Base-by-base conservation (phyloP, 2,797 vertebrate genomes). In the Melanotaenia trifasciata region DNA sequence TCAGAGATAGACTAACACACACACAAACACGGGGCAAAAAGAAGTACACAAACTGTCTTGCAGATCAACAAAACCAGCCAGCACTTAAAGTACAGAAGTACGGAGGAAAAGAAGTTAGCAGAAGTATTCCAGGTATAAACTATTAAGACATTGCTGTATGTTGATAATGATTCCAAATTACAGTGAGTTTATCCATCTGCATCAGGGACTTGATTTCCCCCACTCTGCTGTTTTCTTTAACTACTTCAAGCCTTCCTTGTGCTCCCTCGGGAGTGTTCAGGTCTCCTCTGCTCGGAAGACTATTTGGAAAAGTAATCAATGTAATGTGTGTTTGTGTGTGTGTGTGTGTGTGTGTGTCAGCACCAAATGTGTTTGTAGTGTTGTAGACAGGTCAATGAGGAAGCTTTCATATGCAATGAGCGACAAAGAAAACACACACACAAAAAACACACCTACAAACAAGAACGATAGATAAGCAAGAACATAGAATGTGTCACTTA, bases 281-380 rank as follows among this genome's bases (percentile, higher is more conserved):
- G 64, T 68, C 71, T 80, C 68, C 45, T 75, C 60, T 68, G 64
- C 70, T 67, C 54, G 47, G 30, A 59, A 66, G 43, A 74, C 64
- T 64, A 84, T 85, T 90, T 86, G 78, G 76, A 81, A 53, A 84
- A 84, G 76, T 78, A 90, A 92, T 93, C 87, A 88, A 81, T 58
- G 28, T 22, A 56, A 64, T 69, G 67, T 61, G 63, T 76, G 72
- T 82, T 67, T 86, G 74, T 86, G 81, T 86, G 78, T 77, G 87
- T 85, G 82, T 35, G 80, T 84, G 78, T 87, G 30, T 30, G 28
- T 1, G 26, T 30, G 30, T 32, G 80, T 30, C 30, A 30, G 80
- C 79, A 80, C 70, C 83, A 62, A 81, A 89, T 83, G 84, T 85
- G 78, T 84, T 67, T 76, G 53, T 61, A 67, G 64, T 47, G 26